Evolutionary conservation across 2,797 vertebrate genomes (phyloP), one percentile per base, ranked within the genome.

Genomic region (Dallia pectoralis): DNA sequence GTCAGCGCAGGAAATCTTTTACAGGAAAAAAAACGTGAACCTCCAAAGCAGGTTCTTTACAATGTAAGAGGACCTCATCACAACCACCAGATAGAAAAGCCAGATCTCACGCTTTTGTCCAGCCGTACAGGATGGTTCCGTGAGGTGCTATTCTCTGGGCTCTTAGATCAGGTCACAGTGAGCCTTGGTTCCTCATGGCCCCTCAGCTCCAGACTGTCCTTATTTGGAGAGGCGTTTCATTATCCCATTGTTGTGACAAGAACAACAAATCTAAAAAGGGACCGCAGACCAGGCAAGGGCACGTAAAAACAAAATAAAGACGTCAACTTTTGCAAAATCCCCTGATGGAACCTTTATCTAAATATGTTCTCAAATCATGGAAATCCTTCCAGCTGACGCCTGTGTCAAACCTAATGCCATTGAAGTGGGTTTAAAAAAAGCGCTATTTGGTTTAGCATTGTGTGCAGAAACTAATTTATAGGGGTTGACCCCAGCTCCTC

Each of bases 391-490:
- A 86, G 81, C 85, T 86, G 87, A 87, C 69, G 74, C 78, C 32
- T 72, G 79, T 76, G 81, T 51, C 86, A 87, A 91, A 85, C 74
- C 6, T 12, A 79, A 0, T 27, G 76, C 87, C 94, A 97, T 97
- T 96, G 94, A 96, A 95, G 91, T 86, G 47, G 77, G 83, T 91
- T 85, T 91, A 82, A 92, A 94, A 92, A 92, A 94, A 90, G 90
- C 92, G 82, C 85, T 87, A 87, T 94, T 93, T 92, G 91, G 93
- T 92, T 69, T 91, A 91, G 92, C 92, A 96, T 95, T 96, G 95
- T 96, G 94, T 94, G 92, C 51, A 51, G 89, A 94, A 87, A 87
- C 78, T 86, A 95, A 97, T 96, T 97, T 97, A 96, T 96, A 93
- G 94, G 85, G 91, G 91, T 86, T 96, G 95, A 97, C 94, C 95